A percentile compares a stretch with the other conserved stretches of the same genome.
Conservation (phyloP, 2,113 vertebrate genomes). For the Cheirogaleus medius region DNA sequence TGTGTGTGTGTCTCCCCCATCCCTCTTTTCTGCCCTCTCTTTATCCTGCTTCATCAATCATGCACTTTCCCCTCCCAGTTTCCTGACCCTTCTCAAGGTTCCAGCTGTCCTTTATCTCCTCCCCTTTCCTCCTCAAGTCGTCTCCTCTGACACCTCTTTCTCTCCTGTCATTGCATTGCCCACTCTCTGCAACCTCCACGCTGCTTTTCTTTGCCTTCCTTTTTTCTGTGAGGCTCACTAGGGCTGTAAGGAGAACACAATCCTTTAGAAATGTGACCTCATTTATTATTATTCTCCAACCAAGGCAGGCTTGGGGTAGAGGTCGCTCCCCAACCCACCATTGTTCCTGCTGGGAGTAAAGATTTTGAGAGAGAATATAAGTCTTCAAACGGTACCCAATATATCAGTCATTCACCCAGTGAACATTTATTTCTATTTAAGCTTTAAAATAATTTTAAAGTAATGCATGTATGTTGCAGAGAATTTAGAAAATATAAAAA, state of each 20-base stretch:
- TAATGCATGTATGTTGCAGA: neutral
- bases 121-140: neutral
- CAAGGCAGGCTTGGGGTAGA: neutral
- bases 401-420: neutral
- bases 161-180: neutral
- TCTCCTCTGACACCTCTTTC: neutral
- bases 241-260: neutral
- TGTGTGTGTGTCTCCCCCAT: no score
- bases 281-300: constrained; percentile 43
- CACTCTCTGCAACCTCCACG: neutral
- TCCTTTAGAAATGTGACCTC: constrained; percentile 43
- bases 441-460: constrained; percentile 37
- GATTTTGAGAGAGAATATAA: neutral
- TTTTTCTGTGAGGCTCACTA: neutral
- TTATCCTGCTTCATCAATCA: neutral
- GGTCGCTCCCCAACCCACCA: neutral
- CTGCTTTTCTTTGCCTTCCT: constrained; percentile 5
- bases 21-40: neutral
- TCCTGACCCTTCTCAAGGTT: neutral
- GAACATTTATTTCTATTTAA: constrained; percentile 35
- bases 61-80: neutral
- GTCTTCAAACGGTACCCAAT: neutral
- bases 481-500: neutral
- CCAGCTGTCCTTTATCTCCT: neutral
- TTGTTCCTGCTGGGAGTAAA: constrained; percentile 7